Percentiles rank a stretch among this genome's conserved stretches.
phyloP scores from a whole-genome alignment of 92 coral and sea anemone genomes.

The Actinostola sp. region DNA sequence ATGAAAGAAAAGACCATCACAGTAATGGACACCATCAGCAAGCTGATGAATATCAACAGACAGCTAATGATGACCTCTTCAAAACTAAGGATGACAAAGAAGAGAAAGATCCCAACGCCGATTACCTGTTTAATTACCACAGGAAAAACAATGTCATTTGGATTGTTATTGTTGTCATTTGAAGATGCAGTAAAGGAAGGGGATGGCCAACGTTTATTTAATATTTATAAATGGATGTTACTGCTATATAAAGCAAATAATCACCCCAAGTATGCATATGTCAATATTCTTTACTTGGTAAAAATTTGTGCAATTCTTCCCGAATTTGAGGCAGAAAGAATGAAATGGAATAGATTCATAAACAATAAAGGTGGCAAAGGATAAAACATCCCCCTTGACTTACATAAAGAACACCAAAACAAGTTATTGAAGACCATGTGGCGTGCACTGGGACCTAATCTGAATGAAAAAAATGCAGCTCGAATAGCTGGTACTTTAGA shows the following conservation, averaged over 20 bases:
- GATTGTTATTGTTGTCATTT: slow-evolving; percentile 47
- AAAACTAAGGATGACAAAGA: too few relatives aligned
- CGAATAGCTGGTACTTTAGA: slow-evolving; percentile 64
- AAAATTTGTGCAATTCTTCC: slow-evolving; percentile 51
- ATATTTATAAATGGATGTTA: slow-evolving; percentile 51
- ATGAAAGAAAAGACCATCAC: too few relatives aligned
- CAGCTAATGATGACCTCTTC: too few relatives aligned
- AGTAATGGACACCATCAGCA: too few relatives aligned
- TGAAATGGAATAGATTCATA: slow-evolving; percentile 63
- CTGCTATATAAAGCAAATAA: slow-evolving; percentile 53
- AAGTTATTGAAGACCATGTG: slow-evolving; percentile 52
- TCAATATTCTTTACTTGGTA: slow-evolving; percentile 34
- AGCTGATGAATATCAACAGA: too few relatives aligned
- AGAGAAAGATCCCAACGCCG: slow-evolving; percentile 20
- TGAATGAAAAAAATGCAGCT: slow-evolving; percentile 59
- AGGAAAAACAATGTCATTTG: too few relatives aligned
- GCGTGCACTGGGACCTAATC: slow-evolving; percentile 65
- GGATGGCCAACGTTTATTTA: slow-evolving; percentile 64
- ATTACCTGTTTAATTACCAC: slow-evolving; percentile 58
- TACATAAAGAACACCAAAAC: slow-evolving; percentile 67
- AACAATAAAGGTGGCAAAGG: slow-evolving; percentile 66
- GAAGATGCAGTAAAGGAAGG: slow-evolving; percentile 73
- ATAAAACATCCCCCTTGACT: slow-evolving; percentile 54
- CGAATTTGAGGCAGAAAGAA: slow-evolving; percentile 46
- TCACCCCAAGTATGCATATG: slow-evolving; percentile 70